Evolutionary conservation across 2,888 invertebrate genomes (phyloP).

Genomic region (Elgonia sp.): DNA sequence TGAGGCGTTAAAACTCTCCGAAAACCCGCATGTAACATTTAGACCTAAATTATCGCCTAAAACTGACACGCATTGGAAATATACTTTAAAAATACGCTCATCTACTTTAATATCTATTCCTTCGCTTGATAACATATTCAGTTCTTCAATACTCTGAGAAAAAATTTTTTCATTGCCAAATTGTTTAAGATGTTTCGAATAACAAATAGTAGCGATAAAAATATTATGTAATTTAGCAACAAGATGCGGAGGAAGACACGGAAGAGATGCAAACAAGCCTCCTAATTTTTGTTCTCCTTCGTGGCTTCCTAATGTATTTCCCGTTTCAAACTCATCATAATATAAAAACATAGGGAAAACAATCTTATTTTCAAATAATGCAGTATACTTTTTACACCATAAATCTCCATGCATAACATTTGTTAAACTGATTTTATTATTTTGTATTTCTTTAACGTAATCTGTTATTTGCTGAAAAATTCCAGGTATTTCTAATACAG

Average conservation of each 20-base stretch:
- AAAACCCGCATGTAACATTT: conserved; percentile 41
- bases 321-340: conserved; percentile 5
- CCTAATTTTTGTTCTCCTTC: conserved; percentile 2
- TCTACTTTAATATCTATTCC: background rate
- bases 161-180: background rate
- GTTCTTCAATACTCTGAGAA: background rate
- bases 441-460: background rate
- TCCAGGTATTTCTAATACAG: background rate
- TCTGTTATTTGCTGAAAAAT: background rate
- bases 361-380: background rate
- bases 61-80: conserved; percentile 19
- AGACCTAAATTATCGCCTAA: conserved; percentile 36
- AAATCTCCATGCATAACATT: conserved; percentile 12
- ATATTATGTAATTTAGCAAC: background rate
- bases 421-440: background rate
- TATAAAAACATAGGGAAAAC: background rate
- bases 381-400: background rate
- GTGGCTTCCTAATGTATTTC: conserved; percentile 6
- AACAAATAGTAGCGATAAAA: background rate
- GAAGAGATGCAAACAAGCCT: background rate
- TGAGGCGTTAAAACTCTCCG: conserved; percentile 38
- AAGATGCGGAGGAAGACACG: conserved; percentile 9
- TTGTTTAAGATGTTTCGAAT: background rate
- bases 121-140: background rate
- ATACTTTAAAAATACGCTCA: background rate